Percentiles rank a stretch among this genome's conserved stretches.
Evolutionary conservation across 2,113 vertebrate genomes (phyloP).

Genomic region (Anarrhichthys ocellatus): DNA sequence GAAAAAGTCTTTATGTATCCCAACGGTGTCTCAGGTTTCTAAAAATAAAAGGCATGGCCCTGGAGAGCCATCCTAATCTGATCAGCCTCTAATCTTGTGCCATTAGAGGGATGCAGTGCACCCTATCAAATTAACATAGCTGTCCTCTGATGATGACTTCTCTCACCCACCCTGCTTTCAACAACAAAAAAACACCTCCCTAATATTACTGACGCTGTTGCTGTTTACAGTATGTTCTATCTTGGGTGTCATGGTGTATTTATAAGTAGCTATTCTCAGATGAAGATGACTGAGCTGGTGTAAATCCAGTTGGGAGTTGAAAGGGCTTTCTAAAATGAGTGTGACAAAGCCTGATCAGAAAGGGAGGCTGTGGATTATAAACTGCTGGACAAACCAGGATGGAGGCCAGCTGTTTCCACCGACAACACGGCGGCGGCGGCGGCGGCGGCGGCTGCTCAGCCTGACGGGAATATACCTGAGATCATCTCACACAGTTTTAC

Average conservation of each 20-base stretch:
- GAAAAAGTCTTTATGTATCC: constrained; percentile 52
- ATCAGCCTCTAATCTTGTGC: constrained; percentile 79
- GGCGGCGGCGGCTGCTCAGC: constrained; percentile 34
- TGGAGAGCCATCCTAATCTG: constrained; percentile 75
- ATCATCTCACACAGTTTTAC: constrained; percentile 51
- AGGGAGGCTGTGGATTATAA: constrained; percentile 58
- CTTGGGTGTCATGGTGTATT: constrained; percentile 32
- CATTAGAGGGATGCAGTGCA: constrained; percentile 73
- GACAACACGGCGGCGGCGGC: constrained; percentile 24
- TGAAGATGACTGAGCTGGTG: constrained; percentile 42
- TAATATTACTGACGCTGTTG: neutral
- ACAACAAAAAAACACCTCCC: constrained; percentile 9
- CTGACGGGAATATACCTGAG: constrained; percentile 71
- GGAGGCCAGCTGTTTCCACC: constrained; percentile 54
- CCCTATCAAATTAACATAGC: constrained; percentile 77
- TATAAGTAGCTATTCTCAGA: constrained; percentile 38
- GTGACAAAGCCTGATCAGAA: constrained; percentile 60
- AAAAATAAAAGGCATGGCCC: constrained; percentile 81
- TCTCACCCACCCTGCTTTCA: constrained; percentile 37
- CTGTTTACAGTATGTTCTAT: constrained; percentile 18
- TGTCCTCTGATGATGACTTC: constrained; percentile 49
- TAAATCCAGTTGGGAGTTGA: constrained; percentile 60
- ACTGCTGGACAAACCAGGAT: constrained; percentile 43
- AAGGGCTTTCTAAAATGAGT: constrained; percentile 53
- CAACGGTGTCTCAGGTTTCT: constrained; percentile 70